phyloP scores from a whole-genome alignment of 2,113 vertebrate genomes.

The Xerus inauris region DNA sequence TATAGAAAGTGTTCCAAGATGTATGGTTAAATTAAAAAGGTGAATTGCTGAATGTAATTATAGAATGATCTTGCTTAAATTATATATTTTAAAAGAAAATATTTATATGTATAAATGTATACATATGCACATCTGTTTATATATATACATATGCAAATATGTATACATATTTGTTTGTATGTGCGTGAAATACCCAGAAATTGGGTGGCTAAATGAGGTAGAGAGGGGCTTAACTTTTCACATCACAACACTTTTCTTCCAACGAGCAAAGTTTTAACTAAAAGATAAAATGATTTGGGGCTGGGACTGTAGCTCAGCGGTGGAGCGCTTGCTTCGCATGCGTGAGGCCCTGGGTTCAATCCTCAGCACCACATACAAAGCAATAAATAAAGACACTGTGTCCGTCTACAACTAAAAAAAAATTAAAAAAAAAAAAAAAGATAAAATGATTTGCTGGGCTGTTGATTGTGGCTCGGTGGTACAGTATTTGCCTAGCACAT shows the following conservation, averaged over 20 bases:
- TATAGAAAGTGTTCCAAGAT: not conserved
- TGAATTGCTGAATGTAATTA: not conserved
- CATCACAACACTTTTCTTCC: not conserved
- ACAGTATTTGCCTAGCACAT: too few species aligned
- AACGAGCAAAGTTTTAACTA: slow-evolving; percentile 24
- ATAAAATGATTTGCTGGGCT: too few species aligned
- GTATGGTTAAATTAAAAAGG: not conserved
- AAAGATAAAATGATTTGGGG: not conserved
- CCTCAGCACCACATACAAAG: too few species aligned
- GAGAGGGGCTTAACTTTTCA: not conserved
- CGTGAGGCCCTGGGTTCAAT: too few species aligned
- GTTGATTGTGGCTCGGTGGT: too few species aligned
- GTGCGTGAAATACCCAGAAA: not conserved
- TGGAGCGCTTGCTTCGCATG: too few species aligned
- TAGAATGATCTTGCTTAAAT: not conserved
- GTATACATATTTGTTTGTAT: not conserved
- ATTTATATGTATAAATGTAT: not conserved
- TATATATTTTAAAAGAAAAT: not conserved
- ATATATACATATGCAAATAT: not conserved
- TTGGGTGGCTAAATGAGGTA: not conserved
- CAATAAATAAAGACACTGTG: too few species aligned
- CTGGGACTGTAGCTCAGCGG: too few species aligned
- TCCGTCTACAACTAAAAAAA: too few species aligned
- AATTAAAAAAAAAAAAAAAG: too few species aligned
- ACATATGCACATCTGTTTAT: not conserved